A percentile compares a stretch with the other conserved stretches of the same genome.
These are phyloP conservation scores for Trichogramma evanescens DNA, from an alignment of 2,888 invertebrate genomes.

Conservation along the genomic window DNA sequence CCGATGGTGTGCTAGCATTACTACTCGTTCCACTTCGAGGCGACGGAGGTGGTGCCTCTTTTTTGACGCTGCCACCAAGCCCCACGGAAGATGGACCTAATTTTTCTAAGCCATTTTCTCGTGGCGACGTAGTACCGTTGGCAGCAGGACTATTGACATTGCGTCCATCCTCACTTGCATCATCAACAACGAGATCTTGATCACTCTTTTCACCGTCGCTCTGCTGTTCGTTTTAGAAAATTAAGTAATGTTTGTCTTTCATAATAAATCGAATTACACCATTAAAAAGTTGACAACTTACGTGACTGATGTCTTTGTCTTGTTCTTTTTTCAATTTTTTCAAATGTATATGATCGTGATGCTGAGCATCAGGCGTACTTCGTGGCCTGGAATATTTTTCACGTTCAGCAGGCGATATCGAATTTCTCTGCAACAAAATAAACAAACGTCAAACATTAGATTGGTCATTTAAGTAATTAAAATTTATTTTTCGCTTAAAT, in stretches of 20 bases:
- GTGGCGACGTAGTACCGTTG: conserved; percentile 81
- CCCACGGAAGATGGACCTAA: conserved; percentile 48
- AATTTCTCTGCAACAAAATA: conserved; percentile 62
- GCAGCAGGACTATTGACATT: conserved; percentile 67
- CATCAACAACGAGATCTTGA: conserved; percentile 91
- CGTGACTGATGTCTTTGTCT: conserved; percentile 75
- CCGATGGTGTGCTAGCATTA: conserved; percentile 84
- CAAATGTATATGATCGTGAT: conserved; percentile 61
- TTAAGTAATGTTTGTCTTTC: neutral
- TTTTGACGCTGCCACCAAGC: conserved; percentile 51
- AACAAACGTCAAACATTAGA: neutral
- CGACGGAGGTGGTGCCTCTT: conserved; percentile 53
- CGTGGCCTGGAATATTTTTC: conserved; percentile 73
- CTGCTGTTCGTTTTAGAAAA: conserved; percentile 50
- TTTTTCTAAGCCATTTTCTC: conserved; percentile 81
- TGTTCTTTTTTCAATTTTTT: conserved; percentile 64
- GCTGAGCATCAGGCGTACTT: conserved; percentile 66
- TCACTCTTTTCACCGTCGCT: conserved; percentile 82
- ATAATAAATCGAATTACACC: neutral
- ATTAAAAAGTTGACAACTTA: conserved; percentile 48
- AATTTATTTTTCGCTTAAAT: conserved; percentile 22
- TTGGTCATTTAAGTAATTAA: conserved; percentile 13
- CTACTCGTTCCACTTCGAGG: conserved; percentile 73
- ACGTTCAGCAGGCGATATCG: conserved; percentile 68
- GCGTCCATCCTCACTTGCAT: conserved; percentile 72